Percentiles rank a stretch among this genome's conserved stretches.
Evolutionary conservation across 2,888 invertebrate genomes (phyloP).

Genomic region (Chorisops tibialis): DNA sequence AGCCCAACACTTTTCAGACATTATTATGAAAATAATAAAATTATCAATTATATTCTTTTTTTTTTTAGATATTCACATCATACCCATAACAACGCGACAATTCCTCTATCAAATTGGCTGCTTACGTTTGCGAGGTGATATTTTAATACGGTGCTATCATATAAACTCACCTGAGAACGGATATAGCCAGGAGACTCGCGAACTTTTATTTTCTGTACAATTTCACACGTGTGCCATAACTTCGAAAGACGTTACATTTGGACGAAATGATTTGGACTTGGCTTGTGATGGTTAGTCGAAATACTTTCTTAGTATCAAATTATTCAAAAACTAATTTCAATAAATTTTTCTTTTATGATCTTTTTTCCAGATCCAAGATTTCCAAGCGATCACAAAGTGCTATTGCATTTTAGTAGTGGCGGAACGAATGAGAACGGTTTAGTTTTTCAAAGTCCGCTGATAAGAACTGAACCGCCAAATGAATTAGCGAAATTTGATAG

Average conservation of each 20-base stretch:
- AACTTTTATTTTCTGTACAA: conserved; percentile 82
- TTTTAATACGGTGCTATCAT: conserved; percentile 87
- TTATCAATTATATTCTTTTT: neutral
- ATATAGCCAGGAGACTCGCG: conserved; percentile 49
- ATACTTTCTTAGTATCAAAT: neutral
- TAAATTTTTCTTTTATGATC: neutral
- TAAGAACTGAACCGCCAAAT: conserved; percentile 37
- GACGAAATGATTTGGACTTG: conserved; percentile 81
- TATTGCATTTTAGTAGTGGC: conserved; percentile 36
- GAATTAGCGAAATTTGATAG: conserved; percentile 38
- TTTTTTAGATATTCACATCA: conserved; percentile 39
- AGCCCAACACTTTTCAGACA: too few species aligned
- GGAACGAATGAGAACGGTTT: conserved; percentile 31
- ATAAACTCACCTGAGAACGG: conserved; percentile 51
- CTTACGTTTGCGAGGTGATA: conserved; percentile 71
- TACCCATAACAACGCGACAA: conserved; percentile 52
- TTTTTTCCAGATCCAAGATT: conserved; percentile 38
- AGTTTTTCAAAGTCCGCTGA: conserved; percentile 40
- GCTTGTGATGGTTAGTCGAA: conserved; percentile 75
- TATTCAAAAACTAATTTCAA: too few species aligned
- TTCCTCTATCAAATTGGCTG: conserved; percentile 65
- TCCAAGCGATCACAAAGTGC: conserved; percentile 39
- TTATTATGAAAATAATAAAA: neutral
- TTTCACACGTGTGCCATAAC: conserved; percentile 93
- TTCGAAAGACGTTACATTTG: conserved; percentile 79